phyloP scores from a whole-genome alignment of 2,888 invertebrate species.

The Ctenicera cuprea region DNA sequence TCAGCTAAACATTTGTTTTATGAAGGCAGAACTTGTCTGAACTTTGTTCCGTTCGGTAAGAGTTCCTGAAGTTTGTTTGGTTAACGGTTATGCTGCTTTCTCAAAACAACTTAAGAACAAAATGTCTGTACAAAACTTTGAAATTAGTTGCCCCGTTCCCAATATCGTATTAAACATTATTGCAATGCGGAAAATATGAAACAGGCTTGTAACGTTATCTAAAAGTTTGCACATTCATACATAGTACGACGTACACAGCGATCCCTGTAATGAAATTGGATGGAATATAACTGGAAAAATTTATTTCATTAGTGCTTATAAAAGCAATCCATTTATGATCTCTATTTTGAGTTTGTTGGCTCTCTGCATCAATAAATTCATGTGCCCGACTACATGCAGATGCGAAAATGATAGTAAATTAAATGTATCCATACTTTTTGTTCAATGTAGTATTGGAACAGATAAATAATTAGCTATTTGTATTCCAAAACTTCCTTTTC shows the following conservation, averaged over 20 bases:
- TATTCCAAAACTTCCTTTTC: too few relatives aligned
- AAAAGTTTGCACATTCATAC: conserved; percentile 33
- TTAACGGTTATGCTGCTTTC: conserved; percentile 47
- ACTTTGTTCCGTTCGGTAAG: conserved; percentile 45
- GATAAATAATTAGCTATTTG: too few relatives aligned
- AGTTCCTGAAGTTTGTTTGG: conserved; percentile 48
- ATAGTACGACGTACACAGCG: not conserved
- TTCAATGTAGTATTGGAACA: too few relatives aligned
- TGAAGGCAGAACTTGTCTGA: conserved; percentile 43
- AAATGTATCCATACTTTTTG: too few relatives aligned
- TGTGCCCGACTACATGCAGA: too few relatives aligned
- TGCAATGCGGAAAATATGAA: conserved; percentile 35
- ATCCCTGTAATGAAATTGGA: conserved; percentile 11
- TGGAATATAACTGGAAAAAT: conserved; percentile 13
- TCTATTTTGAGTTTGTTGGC: conserved; percentile 1
- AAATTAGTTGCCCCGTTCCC: conserved; percentile 44
- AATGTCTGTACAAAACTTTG: conserved; percentile 46
- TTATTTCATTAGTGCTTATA: conserved; percentile 13
- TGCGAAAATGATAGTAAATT: too few relatives aligned
- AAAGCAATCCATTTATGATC: conserved; percentile 2
- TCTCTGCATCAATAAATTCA: not conserved
- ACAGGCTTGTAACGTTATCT: conserved; percentile 22
- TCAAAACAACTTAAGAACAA: conserved; percentile 41
- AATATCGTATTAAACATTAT: conserved; percentile 41
- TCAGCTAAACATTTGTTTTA: conserved; percentile 50